These are phyloP conservation scores for Troilus luridus DNA, from an alignment of 2,888 invertebrate species.

Conservation along the genomic window DNA sequence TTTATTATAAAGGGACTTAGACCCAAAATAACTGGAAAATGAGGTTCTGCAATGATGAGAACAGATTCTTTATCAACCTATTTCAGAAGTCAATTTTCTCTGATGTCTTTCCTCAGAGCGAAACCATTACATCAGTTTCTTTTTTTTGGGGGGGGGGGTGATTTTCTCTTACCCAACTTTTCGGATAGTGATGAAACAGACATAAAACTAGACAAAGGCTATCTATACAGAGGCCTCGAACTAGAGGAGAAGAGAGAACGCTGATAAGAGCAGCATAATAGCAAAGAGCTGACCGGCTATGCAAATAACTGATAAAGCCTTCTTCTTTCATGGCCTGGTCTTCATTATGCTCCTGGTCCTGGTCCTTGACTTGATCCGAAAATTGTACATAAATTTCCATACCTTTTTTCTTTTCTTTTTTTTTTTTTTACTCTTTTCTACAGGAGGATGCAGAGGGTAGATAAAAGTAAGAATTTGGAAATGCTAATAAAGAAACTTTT, in stretches of 20 bases:
- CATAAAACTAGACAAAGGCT: neutral
- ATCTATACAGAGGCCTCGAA: neutral
- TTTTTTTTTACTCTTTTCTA: neutral
- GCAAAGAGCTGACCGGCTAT: neutral
- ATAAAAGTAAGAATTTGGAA: conserved; percentile 47
- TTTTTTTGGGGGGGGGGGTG: too few species aligned
- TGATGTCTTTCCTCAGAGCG: too few species aligned
- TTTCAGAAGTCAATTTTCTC: too few species aligned
- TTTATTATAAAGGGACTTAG: too few species aligned
- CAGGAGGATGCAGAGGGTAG: conserved; percentile 22
- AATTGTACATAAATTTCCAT: conserved; percentile 48
- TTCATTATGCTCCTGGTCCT: neutral
- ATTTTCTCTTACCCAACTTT: neutral
- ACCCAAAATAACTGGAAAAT: too few species aligned
- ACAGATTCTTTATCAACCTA: too few species aligned
- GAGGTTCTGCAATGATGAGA: too few species aligned
- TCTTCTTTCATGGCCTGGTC: neutral
- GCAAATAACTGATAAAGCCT: conserved; percentile 41
- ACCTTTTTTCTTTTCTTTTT: neutral
- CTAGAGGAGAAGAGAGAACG: neutral
- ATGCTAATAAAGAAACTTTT: conserved; percentile 28
- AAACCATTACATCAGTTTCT: too few species aligned
- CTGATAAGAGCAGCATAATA: conserved; percentile 12
- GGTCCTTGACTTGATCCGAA: conserved; percentile 3
- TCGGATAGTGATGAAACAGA: neutral